Base-by-base conservation (phyloP, 2,113 vertebrate species). In the Alligator sinensis region DNA sequence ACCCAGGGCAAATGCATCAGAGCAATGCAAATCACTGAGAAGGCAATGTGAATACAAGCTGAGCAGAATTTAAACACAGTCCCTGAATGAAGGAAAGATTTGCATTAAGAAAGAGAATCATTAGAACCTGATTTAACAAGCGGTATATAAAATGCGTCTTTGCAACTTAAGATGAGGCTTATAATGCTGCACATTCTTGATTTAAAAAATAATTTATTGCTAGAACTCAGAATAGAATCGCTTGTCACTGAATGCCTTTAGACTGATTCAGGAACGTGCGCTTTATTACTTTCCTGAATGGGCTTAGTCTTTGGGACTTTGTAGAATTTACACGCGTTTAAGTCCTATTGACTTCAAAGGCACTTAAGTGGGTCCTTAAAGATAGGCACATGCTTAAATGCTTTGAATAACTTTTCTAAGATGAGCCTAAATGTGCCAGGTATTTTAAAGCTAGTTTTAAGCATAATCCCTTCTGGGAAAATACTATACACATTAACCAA, bases 111-210 rank as follows among this genome's bases (percentile, higher is more conserved):
- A 95, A 96, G 61, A 92, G 92, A 97, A 97, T 97, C 96, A 97
- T 97, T 97, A 97, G 96, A 97, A 97, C 96, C 96, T 97, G 95
- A 97, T 96, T 97, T 97, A 96, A 96, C 96, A 96, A 97, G 96
- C 95, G 92, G 96, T 88, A 94, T 89, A 92, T 93, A 95, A 97
- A 97, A 97, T 83, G 84, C 86, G 95, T 88, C 82, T 96, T 97
- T 96, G 95, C 95, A 94, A 94, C 94, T 96, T 91, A 95, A 96
- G 95, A 96, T 87, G 90, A 90, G 95, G 96, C 91, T 93, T 92
- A 94, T 97, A 89, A 96, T 2, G 0, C 93, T 95, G 90, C 62
- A 95, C 95, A 91, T 93, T 96, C 96, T 91, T 94, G 84, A 96
- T 80, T 92, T 6, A 94, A 94, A 96, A 93, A 77, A 87, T 94